Conservation (phyloP, 35 echinoderm and acorn worm genomes). For the Stichopus chloronotus region DNA sequence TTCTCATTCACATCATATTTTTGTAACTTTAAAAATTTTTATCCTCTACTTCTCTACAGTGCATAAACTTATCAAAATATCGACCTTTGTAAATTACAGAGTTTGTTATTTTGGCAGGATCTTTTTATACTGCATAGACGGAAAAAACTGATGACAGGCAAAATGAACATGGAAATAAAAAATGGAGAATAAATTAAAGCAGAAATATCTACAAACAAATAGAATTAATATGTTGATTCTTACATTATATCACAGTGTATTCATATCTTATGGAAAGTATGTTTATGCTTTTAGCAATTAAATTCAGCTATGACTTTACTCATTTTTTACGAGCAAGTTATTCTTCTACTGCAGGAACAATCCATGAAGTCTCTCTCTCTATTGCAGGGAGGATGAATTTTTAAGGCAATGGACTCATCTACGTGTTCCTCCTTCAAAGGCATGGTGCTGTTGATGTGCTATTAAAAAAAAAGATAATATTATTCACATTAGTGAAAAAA, state of each 20-base stretch:
- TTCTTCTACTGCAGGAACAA: not conserved
- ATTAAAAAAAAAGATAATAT: slow-evolving; percentile 34
- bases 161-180: not conserved
- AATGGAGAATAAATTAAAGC: not conserved
- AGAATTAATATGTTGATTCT: not conserved
- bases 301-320: not conserved
- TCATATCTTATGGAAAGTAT: not conserved
- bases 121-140: too few species aligned
- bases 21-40: too few species aligned
- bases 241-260: not conserved
- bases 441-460: slow-evolving; percentile 86
- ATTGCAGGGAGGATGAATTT: not conserved
- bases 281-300: not conserved
- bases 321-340: not conserved
- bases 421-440: slow-evolving; percentile 70
- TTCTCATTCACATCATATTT: too few species aligned
- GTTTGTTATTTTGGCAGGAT: too few species aligned
- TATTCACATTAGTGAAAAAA: not conserved
- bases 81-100: too few species aligned
- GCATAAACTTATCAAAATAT: too few species aligned
- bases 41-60: too few species aligned
- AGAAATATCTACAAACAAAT: not conserved
- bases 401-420: slow-evolving; percentile 33
- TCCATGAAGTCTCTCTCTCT: not conserved
- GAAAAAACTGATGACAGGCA: not conserved